Evolutionary conservation across 2,113 vertebrate genomes (phyloP), one percentile per base, ranked within the genome.

Genomic region (Lepisosteus osseus): DNA sequence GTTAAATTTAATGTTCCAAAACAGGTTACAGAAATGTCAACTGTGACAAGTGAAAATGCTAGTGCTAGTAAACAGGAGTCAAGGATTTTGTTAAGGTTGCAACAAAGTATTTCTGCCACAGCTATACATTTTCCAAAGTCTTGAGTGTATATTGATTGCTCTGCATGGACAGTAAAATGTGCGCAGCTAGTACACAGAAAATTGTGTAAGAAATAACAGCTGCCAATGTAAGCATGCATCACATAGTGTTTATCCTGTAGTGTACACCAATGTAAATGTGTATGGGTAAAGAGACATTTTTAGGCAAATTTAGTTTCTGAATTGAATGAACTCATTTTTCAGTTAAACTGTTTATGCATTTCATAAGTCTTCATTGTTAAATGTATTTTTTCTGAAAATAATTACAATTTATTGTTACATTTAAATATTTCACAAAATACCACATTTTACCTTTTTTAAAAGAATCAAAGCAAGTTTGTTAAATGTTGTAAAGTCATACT

Each of bases 391-490:
- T 9, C 29, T 79, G 68, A 76, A 66, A 72, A 76, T 63, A 73
- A 66, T 76, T 68, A 77, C 78, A 59, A 61, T 82, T 70, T 83
- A 79, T 76, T 65, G 78, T 71, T 79, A 74, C 76, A 83, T 87
- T 83, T 80, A 84, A 76, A 67, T 81, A 65, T 75, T 77, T 69
- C 70, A 79, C 17, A 42, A 79, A 78, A 75, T 68, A 79, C 78
- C 75, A 78, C 70, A 44, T 51, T 51, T 5, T 80, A 54, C 70
- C 66, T 77, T 75, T 67, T 66, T 74, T 29, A 51, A 68, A 84
- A 78, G 84, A 86, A 86, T 78, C 86, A 80, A 83, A 81, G 75
- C 54, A 54, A n/a, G 51, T n/a, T 13, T 56, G 47, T 72, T 65
- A 56, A 65, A 62, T 47, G 56, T 65, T 13, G 51, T 3, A 44